Conservation (phyloP, 1,140 invertebrate genomes). For the Dreissena polymorpha region DNA sequence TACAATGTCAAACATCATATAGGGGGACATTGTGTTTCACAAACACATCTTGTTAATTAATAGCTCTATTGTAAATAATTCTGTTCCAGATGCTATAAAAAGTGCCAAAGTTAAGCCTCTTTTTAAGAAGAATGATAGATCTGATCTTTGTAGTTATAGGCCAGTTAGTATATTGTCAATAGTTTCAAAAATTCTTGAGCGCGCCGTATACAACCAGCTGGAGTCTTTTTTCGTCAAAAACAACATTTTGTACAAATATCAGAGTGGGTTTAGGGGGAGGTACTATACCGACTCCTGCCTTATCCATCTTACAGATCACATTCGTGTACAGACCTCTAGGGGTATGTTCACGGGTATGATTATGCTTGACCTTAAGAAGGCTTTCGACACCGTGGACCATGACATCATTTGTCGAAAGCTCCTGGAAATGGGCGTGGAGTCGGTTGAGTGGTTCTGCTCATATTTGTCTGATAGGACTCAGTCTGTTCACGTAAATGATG, state of each 20-base stretch:
- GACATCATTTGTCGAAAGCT: conserved; percentile 4
- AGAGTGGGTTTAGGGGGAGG: not conserved
- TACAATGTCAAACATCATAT: too few relatives aligned
- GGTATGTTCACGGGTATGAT: not conserved
- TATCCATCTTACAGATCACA: conserved; percentile 15
- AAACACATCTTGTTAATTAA: too few relatives aligned
- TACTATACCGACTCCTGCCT: conserved; percentile 10
- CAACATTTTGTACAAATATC: conserved; percentile 16
- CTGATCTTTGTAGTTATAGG: conserved; percentile 4
- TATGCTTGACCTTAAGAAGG: conserved; percentile 1
- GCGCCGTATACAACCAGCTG: conserved; percentile 8
- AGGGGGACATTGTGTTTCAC: too few relatives aligned
- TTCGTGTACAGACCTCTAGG: not conserved
- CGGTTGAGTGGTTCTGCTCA: not conserved
- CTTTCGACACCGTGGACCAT: conserved; percentile 12
- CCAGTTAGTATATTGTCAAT: conserved; percentile 11
- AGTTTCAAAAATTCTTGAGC: conserved; percentile 46
- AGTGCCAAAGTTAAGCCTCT: not conserved
- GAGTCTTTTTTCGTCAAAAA: conserved; percentile 4
- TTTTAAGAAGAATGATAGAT: conserved; percentile 9
- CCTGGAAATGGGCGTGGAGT: not conserved
- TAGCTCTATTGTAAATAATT: not conserved
- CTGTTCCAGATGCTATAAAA: not conserved
- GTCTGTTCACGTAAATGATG: conserved; percentile 17
- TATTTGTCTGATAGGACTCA: not conserved